Base-by-base conservation (phyloP, 1,140 invertebrate species). In the Oncopodura yosiiana region DNA sequence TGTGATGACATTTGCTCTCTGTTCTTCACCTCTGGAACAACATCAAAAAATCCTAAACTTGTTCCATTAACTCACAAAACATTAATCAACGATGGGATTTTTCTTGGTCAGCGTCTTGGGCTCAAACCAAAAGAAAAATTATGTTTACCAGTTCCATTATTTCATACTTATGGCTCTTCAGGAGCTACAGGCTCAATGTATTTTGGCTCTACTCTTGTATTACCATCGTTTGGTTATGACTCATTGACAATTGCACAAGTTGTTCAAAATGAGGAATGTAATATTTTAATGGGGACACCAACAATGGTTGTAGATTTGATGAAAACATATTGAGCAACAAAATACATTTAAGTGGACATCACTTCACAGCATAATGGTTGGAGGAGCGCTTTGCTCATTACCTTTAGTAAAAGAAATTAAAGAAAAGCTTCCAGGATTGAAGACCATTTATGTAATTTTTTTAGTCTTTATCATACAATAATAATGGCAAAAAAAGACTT, bases 221-320 rank as follows among this genome's bases (percentile, higher is more conserved):
- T 93, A 2, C 82, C 87, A 4, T 69, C 76, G 0, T 73, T 76
- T 0, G 73, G 73, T 8, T 55, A 48, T 3, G 34, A 55, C n/a
- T 12, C 27, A n/a, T 30, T 51, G 16, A 26, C 18, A 18, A 56
- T 56, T 12, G 27, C 29, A 12, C 8, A 11, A 45, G 9, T 12
- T 21, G 5, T 34, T 36, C n/a, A 14, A 3, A 29, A 21, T 18
- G 12, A 2, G 12, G 84, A 82, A 66, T 90, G 88, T 64, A 81
- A 80, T 2, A 68, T 84, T 5, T 68, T 87, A 14, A 87, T 85
- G 64, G 94, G 94, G 14, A 95, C 93, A 0, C 94, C 94, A 5
- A 96, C 93, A 0, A 97, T 98, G 93, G 91, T 86, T 68, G 83
- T 95, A 46, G 90, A 96, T 69, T 73, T 89, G 44, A 64, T 91